These are phyloP conservation scores for Heliocidaris tuberculata DNA, from an alignment of 35 echinoderm and acorn worm genomes.

Conservation along the genomic window DNA sequence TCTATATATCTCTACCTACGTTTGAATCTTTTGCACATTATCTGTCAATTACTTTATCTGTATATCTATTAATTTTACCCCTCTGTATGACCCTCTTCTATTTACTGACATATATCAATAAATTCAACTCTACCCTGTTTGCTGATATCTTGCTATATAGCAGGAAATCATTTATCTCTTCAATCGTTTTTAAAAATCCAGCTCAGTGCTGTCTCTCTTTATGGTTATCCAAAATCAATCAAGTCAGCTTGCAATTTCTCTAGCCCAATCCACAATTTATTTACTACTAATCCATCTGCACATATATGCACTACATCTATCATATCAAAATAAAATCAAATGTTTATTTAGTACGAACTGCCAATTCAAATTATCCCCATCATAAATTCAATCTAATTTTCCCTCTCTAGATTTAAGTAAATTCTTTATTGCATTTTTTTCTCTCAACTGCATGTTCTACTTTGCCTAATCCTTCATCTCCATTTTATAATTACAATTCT, in stretches of 20 bases:
- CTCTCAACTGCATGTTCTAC: constrained; percentile 9
- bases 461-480: neutral
- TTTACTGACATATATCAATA: no score
- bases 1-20: neutral
- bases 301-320: neutral
- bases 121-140: neutral
- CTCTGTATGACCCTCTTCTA: no score
- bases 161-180: neutral
- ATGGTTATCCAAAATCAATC: neutral
- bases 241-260: neutral
- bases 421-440: neutral
- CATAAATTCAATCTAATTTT: neutral
- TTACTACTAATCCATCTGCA: neutral
- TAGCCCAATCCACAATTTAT: neutral
- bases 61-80: neutral
- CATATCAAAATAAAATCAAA: neutral
- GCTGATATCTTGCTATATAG: neutral
- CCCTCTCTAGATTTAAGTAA: neutral
- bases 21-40: neutral
- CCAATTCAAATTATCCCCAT: neutral
- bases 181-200: neutral
- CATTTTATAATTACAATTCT: neutral
- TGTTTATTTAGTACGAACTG: constrained; percentile 4
- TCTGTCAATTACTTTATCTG: neutral
- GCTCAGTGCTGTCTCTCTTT: neutral